Base-by-base conservation (phyloP, 2,888 invertebrate species). In the Pseudococcus longispinus region DNA sequence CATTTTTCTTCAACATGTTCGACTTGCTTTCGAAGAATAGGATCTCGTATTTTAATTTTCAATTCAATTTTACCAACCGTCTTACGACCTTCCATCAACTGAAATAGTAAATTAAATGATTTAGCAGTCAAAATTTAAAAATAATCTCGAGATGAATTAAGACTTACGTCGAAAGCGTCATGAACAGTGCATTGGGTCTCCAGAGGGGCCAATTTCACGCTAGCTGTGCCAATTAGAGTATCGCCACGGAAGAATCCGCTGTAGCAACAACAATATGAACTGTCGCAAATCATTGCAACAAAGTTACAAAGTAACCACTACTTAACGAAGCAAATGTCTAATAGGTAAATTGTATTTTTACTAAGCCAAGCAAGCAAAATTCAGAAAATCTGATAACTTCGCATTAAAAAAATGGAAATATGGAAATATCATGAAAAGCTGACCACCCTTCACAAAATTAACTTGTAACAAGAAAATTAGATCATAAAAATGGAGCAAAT, bases 71-170 rank as follows among this genome's bases (percentile, higher is more conserved):
- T 97, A 0, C 98, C 98, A 11, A 95, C 94, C 18, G 95, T 92
- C 89, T 96, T 95, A 32, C 98, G 93, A 0, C 98, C 98, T 89
- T 98, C 97, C 94, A 96, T 94, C 86, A 98, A 90, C 97, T 97
- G 90, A 11, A 91, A 84, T n/a, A 37, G n/a, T 9, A 13, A 84
- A 60, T 20, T 26, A 11, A n/a, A 6, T 0, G 15, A 32, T 88
- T 20, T 20, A 18, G 9, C 11, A 80, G 18, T 4, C n/a, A 1
- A 70, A 18, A 77, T 70, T 18, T 74, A 83, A 88, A 51, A 77
- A 42, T 18, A 1, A 13, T 83, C 9, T 15, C 1, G 18, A 83
- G 37, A 37, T 46, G 20, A 11, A n/a, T n/a, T n/a, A n/a, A 55
- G 46, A 94, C 96, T 95, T 91, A 98, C 97, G 91, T 98, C 96